Base-by-base conservation (phyloP, 2,113 vertebrate genomes). In the Sceloporus tristichus region DNA sequence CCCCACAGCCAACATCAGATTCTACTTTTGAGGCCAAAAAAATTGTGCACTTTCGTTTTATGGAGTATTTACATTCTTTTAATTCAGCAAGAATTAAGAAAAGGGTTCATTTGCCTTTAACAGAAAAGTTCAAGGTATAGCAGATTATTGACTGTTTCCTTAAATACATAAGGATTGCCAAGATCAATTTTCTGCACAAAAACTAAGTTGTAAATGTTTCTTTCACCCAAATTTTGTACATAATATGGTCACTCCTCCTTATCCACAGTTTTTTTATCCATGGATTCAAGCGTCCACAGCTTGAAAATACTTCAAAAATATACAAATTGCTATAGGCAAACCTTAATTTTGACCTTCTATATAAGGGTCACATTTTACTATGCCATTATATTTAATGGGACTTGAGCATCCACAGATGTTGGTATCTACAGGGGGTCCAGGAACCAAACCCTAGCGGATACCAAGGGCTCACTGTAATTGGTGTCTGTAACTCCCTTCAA, bases 91-190 rank as follows among this genome's bases (percentile, higher is more conserved):
- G 5, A 48, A 86, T 77, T 38, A 84, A 13, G 89, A 56, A 53
- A n/a, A 78, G n/a, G 13, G 19, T 74, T 54, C 65, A 89, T 82
- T 38, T 78, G 78, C 14, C 54, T 34, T 48, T 27, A 65, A 75
- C 71, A 77, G 89, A 92, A 89, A 76, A 92, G 83, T 65, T 88
- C 87, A 85, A 77, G 66, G 79, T 90, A 92, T 66, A 0, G 3
- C 34, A 73, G 0, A 89, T 91, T 48, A 0, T 0, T 95, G 85
- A 85, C 79, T 93, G 38, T 85, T 88, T 92, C 88, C 91, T 90
- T 92, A 87, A 65, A 87, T 66, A 62, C 6, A 40, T 40, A 56
- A n/a, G 25, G 56, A 54, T 74, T 62, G 38, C 29, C 29, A 82
- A 76, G 82, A 77, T 40, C 82, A 3, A 53, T 80, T 75, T 80